phyloP scores from a whole-genome alignment of 2,113 vertebrate species.

The Callaeas wilsoni region DNA sequence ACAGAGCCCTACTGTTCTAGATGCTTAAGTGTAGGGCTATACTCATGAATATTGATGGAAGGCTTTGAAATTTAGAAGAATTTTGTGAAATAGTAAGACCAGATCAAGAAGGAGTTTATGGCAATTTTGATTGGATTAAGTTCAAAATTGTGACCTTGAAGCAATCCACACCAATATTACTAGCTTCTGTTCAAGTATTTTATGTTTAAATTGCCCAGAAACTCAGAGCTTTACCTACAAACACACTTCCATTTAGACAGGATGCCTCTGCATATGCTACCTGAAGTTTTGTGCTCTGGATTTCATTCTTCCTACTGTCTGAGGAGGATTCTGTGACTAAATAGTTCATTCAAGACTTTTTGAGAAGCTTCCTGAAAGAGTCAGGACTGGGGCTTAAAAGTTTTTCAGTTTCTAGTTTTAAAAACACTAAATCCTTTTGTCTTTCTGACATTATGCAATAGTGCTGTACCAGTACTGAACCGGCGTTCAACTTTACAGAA shows the following conservation, averaged over 20 bases:
- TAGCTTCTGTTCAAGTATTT: background rate
- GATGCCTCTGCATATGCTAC: background rate
- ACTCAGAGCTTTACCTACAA: background rate
- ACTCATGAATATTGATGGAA: background rate
- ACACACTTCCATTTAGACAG: rapidly evolving
- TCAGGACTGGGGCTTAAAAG: background rate
- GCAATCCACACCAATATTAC: rapidly evolving
- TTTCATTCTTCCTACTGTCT: background rate
- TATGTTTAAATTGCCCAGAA: background rate
- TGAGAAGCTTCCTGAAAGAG: background rate
- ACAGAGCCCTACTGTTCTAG: background rate
- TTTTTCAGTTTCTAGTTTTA: background rate
- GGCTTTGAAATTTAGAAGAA: background rate
- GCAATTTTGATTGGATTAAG: background rate
- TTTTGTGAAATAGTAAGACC: background rate
- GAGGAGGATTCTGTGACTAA: background rate
- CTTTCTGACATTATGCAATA: background rate
- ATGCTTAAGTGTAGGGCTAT: background rate
- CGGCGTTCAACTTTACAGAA: background rate
- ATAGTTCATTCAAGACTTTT: background rate
- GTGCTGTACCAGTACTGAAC: background rate
- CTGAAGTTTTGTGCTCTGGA: background rate
- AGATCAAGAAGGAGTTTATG: background rate
- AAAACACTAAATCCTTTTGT: background rate
- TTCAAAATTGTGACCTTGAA: background rate